Evolutionary conservation across 2,888 invertebrate genomes (phyloP), one percentile per base, ranked within the genome.

Genomic region (Trissolcus brochymenae): DNA sequence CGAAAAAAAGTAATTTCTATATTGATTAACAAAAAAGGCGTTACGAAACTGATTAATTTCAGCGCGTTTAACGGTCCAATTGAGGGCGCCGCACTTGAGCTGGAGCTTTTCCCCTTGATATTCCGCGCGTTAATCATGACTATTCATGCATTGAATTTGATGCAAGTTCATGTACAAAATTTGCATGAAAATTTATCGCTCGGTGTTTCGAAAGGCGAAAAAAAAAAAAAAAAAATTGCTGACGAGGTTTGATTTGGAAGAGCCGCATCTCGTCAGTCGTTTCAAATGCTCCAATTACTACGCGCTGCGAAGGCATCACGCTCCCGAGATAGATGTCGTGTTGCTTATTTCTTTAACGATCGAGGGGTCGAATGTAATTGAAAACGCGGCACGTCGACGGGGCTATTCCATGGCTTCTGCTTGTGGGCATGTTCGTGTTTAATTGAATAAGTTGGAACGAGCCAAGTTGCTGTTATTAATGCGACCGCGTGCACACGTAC

Each of bases 361-460:
- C 78, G 77, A 79, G 80, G 80, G 68, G 76, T 80, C 74, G 79
- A 79, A 73, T 71, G 77, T 80, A 80, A 81, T 82, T 79, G 81
- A 82, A 79, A 80, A 81, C 80, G 79, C 77, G 76, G 79, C 67
- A 73, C 74, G 76, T 75, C 74, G 81, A 75, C 78, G 71, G 71
- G 79, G 78, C 76, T 72, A 72, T 71, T 75, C 76, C 71, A 54
- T 61, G 80, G 81, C 81, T 75, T 80, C 72, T 57, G 76, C 76
- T 76, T 80, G 78, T 80, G 78, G 81, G 79, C 82, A 82, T 82
- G 83, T 83, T 83, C 81, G 79, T 78, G 80, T 82, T 84, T 84
- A 84, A 84, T 84, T 84, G 83, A 84, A 82, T 83, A 82, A 84
- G 83, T 82, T 79, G 80, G 79, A 77, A 81, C 80, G 81, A 82